Conservation (phyloP, 35 echinoderm and acorn worm species). For the Eucidaris tribuloides region DNA sequence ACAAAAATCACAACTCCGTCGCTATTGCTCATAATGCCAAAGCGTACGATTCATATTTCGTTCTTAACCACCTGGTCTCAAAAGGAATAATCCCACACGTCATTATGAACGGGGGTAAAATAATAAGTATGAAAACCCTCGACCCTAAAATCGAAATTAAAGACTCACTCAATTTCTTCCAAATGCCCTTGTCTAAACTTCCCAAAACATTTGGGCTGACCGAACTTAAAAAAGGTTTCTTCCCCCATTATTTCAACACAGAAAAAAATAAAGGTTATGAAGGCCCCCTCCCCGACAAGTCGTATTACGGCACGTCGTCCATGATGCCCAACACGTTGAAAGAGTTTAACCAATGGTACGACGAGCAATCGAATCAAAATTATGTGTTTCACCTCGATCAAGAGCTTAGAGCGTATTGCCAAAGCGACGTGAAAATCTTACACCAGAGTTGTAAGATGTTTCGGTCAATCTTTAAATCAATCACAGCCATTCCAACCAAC, state of each 20-base stretch:
- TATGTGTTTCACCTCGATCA: background rate
- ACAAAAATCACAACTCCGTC: background rate
- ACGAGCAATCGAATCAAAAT: background rate
- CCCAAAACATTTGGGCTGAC: background rate
- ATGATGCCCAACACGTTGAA: background rate
- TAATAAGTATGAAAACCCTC: conserved; percentile 12
- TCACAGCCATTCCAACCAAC: background rate
- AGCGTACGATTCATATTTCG: conserved; percentile 45
- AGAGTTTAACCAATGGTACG: conserved; percentile 23
- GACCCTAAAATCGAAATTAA: conserved; percentile 17
- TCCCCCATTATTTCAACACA: conserved; percentile 61
- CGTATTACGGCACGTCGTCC: background rate
- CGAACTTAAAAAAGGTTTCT: conserved; percentile 61
- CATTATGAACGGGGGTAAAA: conserved; percentile 36
- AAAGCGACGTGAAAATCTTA: background rate
- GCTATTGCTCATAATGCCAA: conserved; percentile 43
- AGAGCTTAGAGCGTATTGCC: background rate
- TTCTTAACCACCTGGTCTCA: conserved; percentile 15
- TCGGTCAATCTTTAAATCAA: background rate
- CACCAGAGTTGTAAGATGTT: conserved; percentile 15
- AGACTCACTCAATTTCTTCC: conserved; percentile 57
- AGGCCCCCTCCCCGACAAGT: conserved; percentile 33
- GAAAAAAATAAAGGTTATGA: conserved; percentile 51
- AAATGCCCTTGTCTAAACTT: background rate
- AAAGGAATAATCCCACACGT: conserved; percentile 18